Percentiles rank a stretch among this genome's conserved stretches.
Conservation (phyloP, 2,797 vertebrate species). For the Myotis findleyi region DNA sequence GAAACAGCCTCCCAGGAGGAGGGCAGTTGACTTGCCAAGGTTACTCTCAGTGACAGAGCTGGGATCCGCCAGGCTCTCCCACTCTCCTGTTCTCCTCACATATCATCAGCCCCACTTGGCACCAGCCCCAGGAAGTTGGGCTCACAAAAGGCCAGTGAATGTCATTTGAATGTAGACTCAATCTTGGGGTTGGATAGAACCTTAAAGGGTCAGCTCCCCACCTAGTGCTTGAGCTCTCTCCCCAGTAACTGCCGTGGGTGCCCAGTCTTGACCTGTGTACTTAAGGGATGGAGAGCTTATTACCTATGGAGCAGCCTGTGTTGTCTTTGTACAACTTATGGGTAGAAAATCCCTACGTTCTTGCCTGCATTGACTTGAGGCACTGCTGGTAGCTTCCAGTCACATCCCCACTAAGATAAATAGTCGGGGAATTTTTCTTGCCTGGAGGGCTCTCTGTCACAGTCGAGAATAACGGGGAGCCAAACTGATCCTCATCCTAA, state of each 20-base stretch:
- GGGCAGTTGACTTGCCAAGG: not conserved
- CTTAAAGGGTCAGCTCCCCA: not conserved
- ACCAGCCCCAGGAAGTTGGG: constrained; percentile 9
- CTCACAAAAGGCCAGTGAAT: not conserved
- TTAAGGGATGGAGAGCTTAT: not conserved
- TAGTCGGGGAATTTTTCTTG: not conserved
- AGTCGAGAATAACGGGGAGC: not conserved
- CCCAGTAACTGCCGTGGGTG: not conserved
- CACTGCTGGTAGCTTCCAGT: not conserved
- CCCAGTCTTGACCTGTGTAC: not conserved
- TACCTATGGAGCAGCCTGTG: not conserved
- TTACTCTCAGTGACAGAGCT: not conserved
- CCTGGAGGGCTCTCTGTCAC: not conserved
- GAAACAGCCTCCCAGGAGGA: not conserved
- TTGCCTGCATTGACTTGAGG: not conserved
- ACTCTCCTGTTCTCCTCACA: not conserved
- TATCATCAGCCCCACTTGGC: not conserved
- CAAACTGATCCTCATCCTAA: not conserved
- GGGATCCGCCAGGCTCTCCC: not conserved
- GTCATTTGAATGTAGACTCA: not conserved
- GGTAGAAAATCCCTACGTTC: not conserved
- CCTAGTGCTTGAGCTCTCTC: not conserved
- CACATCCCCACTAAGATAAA: not conserved
- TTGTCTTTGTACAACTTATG: not conserved
- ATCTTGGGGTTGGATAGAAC: not conserved